Conservation (phyloP, 1,140 invertebrate genomes). For the Pseudoatta argentina region DNA sequence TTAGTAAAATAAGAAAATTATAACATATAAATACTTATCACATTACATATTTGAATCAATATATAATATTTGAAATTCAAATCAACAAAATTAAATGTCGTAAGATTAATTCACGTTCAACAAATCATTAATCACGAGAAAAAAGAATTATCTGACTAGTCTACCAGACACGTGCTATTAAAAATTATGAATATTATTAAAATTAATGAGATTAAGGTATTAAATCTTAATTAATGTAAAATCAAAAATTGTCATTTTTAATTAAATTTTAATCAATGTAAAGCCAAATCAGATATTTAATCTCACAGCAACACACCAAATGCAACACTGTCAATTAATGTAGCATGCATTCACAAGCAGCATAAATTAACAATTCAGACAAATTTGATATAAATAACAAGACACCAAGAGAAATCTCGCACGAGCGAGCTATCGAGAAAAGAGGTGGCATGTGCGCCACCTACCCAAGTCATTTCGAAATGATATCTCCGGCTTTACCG, state of each 20-base stretch:
- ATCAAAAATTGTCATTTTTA: background rate
- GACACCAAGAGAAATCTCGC: background rate
- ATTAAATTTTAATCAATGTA: background rate
- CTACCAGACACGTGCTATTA: background rate
- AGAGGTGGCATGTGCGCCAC: slow-evolving; percentile 1
- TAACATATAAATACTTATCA: background rate
- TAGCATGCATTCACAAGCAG: background rate
- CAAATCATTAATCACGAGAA: background rate
- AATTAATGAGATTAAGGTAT: background rate
- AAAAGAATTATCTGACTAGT: background rate
- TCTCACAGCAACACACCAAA: background rate
- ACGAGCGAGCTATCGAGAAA: background rate
- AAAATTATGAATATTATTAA: background rate
- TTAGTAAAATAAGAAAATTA: background rate
- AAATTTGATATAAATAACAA: background rate
- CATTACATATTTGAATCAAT: background rate
- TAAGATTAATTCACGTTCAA: background rate
- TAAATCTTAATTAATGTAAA: slow-evolving; percentile 2
- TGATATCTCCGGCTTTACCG: slow-evolving; percentile 48
- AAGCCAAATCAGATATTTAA: background rate
- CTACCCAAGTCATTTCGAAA: slow-evolving; percentile 29
- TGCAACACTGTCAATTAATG: background rate
- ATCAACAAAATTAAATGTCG: background rate
- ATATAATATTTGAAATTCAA: background rate
- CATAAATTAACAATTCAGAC: slow-evolving; percentile 19